phyloP scores from a whole-genome alignment of 53 echinoderm and acorn worm genomes.

The Luidia sarsii region DNA sequence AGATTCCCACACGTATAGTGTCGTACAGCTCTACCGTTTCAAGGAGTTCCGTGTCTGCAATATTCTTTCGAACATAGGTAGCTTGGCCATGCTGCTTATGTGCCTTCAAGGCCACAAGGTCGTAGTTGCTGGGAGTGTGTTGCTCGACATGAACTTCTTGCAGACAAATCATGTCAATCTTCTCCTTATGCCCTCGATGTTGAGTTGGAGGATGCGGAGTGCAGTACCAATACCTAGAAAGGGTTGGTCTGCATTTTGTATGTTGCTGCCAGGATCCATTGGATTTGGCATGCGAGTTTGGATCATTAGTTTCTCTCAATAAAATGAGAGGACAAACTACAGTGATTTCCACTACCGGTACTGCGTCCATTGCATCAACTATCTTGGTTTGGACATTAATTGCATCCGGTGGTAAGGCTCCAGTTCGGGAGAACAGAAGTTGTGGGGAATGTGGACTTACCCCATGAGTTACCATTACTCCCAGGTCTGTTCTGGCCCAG shows the following conservation, averaged over 20 bases:
- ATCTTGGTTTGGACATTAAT: no score
- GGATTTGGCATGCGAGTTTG: background rate
- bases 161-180: slow-evolving; percentile 18
- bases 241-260: background rate
- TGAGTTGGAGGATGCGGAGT: slow-evolving; percentile 16
- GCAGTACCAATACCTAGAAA: slow-evolving; percentile 20
- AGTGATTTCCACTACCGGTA: no score
- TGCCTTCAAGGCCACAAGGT: slow-evolving; percentile 20
- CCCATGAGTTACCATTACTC: no score
- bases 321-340: no score
- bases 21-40: background rate
- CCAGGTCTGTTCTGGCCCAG: no score
- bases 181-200: slow-evolving; percentile 31
- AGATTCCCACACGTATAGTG: slow-evolving; percentile 14
- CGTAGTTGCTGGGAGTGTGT: slow-evolving; percentile 10
- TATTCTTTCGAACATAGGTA: slow-evolving; percentile 15
- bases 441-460: no score
- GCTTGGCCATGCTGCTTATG: slow-evolving; percentile 30
- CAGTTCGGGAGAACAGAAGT: no score
- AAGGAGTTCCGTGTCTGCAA: slow-evolving; percentile 17
- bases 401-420: no score
- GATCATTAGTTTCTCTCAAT: slow-evolving; percentile 7
- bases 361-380: no score
- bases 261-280: background rate
- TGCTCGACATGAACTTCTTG: slow-evolving; percentile 18